Base-by-base conservation (phyloP, 1,140 invertebrate genomes). In the Drosophila oshimai region DNA sequence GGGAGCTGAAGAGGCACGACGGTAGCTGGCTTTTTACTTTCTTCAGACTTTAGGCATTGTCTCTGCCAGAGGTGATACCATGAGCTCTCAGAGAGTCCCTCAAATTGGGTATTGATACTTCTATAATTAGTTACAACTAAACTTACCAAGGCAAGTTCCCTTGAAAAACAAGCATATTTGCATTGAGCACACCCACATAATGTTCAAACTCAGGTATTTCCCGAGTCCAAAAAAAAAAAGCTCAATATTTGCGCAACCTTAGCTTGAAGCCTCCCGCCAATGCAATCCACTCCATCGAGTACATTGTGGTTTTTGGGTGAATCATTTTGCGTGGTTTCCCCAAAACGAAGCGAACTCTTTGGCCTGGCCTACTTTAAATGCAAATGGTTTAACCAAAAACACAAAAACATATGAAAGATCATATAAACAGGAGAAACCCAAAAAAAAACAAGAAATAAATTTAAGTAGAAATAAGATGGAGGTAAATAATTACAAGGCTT, bases 11-110 rank as follows among this genome's bases (percentile, higher is more conserved):
- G 54, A 71, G 64, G 41, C 46, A 68, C 65, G 39, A 69, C 71
- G 74, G 79, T 84, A 84, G 55, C 70, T 61, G 58, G 70, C 55
- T 86, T 74, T 83, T 86, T 79, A 86, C 79, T 84, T 84, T 84
- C 79, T 78, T 86, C 70, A 75, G 44, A 57, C 62, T 49, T 39
- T 26, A 46, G 67, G 47, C 49, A 53, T 55, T 58, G 61, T 72
- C 53, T 45, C 12, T 24, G 42, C 24, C 1, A 17, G 22, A 45
- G 13, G 20, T 37, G 33, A 9, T 12, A 44, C 41, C 26, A 4
- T 22, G 31, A 41, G 18, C 28, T 5, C 13, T 13, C 15, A 31
- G 28, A 26, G 18, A 15, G 20, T 2, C 22, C 9, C 49, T 17
- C 18, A 41, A n/a, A 31, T 29, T 22, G 18, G 28, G 9, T n/a